Conservation (phyloP, 1,140 invertebrate genomes). For the Stegodyphus mimosarum region DNA sequence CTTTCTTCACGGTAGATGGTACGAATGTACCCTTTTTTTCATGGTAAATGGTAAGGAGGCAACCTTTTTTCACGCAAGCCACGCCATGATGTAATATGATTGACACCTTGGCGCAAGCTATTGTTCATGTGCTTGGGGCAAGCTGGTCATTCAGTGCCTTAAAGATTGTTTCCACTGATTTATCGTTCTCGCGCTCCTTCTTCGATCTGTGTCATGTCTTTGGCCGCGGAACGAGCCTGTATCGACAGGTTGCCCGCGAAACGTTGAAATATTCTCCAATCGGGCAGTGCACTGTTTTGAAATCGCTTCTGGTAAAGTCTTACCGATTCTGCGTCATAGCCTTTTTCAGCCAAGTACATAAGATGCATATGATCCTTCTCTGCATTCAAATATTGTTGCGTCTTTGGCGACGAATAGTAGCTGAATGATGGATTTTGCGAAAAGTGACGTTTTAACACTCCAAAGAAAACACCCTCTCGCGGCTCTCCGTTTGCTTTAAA, state of each 20-base stretch:
- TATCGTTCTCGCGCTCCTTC: background rate
- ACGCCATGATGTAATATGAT: too few relatives aligned
- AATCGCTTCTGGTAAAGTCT: background rate
- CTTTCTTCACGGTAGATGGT: too few relatives aligned
- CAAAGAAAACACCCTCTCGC: background rate
- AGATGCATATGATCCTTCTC: background rate
- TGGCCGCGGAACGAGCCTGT: background rate
- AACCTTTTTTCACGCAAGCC: too few relatives aligned
- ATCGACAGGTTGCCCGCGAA: background rate
- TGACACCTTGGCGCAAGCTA: too few relatives aligned
- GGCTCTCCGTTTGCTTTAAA: background rate
- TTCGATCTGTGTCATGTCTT: background rate
- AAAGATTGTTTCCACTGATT: background rate
- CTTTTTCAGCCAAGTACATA: background rate
- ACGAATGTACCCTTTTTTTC: too few relatives aligned
- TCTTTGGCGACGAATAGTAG: background rate
- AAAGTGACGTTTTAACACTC: background rate
- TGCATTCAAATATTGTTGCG: background rate
- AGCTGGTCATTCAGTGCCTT: too few relatives aligned
- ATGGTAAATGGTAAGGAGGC: too few relatives aligned
- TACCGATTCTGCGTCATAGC: background rate
- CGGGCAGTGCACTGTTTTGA: background rate
- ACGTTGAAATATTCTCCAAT: background rate
- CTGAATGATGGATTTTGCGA: background rate
- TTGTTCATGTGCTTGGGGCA: too few relatives aligned